phyloP scores from a whole-genome alignment of 2,888 invertebrate genomes.

The Eurytoma californica region DNA sequence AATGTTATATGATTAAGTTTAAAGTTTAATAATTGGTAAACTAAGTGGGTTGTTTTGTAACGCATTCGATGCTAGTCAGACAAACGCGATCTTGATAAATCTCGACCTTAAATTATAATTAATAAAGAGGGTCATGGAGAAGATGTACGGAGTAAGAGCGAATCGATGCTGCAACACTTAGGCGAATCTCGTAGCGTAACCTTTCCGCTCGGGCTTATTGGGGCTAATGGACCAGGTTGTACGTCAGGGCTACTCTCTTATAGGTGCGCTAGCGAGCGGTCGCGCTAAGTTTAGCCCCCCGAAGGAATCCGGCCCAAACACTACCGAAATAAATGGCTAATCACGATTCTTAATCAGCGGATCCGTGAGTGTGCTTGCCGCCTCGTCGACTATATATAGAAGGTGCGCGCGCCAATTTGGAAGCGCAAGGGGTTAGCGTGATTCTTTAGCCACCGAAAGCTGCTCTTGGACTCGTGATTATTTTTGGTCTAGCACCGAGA shows the following conservation, averaged over 20 bases:
- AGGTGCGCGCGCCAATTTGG: not conserved
- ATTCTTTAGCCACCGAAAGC: no score
- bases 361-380: slow-evolving; percentile 55
- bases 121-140: slow-evolving; percentile 41
- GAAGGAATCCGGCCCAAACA: slow-evolving; percentile 70
- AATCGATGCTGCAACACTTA: slow-evolving; percentile 21
- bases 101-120: slow-evolving; percentile 30
- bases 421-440: not conserved
- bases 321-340: slow-evolving; percentile 73
- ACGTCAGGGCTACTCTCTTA: slow-evolving; percentile 56
- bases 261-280: slow-evolving; percentile 45
- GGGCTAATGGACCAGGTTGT: slow-evolving; percentile 74
- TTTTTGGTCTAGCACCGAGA: no score
- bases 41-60: not conserved
- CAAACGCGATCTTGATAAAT: not conserved
- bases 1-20: not conserved
- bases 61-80: not conserved
- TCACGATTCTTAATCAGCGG: slow-evolving; percentile 71
- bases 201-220: slow-evolving; percentile 61
- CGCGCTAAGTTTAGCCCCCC: slow-evolving; percentile 70
- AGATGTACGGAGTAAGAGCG: not conserved
- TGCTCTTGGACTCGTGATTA: no score
- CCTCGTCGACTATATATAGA: slow-evolving; percentile 48
- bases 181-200: slow-evolving; percentile 47
- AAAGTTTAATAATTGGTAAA: not conserved